These are phyloP conservation scores for Prolemur simus DNA, from an alignment of 2,113 vertebrate genomes.

Conservation along the genomic window DNA sequence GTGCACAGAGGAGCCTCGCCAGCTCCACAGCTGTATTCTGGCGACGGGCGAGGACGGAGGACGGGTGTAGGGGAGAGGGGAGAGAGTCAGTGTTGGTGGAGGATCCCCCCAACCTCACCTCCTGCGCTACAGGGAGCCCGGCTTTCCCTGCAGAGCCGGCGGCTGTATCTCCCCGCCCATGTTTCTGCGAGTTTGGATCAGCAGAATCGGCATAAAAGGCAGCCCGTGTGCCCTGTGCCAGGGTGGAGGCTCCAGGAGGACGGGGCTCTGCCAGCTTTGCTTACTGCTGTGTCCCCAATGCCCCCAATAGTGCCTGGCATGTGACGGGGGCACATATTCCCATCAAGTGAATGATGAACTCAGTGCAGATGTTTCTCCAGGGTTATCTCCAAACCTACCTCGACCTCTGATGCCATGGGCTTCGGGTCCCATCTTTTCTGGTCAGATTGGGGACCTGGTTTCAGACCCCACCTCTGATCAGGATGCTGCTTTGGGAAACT, in stretches of 20 bases:
- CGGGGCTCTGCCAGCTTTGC: background rate
- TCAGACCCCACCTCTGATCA: background rate
- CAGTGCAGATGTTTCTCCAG: background rate
- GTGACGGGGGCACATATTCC: background rate
- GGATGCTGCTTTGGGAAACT: background rate
- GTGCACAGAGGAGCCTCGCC: slow-evolving; percentile 81
- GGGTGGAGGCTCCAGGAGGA: background rate
- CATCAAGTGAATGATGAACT: background rate
- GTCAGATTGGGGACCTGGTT: background rate
- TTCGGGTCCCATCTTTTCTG: background rate
- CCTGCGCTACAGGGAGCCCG: background rate
- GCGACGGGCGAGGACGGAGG: slow-evolving; percentile 14
- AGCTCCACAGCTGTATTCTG: slow-evolving; percentile 81
- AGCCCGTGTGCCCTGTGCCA: accelerated
- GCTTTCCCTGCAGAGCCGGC: background rate
- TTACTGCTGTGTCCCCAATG: background rate
- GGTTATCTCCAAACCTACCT: background rate
- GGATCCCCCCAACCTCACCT: accelerated
- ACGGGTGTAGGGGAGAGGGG: background rate
- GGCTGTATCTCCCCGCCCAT: background rate
- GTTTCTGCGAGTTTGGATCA: background rate
- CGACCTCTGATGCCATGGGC: background rate
- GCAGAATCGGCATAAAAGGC: background rate
- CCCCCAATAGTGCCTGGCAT: background rate
- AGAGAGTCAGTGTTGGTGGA: background rate